Evolutionary conservation across 2,888 invertebrate genomes (phyloP).

Genomic region (Lithosia quadra): DNA sequence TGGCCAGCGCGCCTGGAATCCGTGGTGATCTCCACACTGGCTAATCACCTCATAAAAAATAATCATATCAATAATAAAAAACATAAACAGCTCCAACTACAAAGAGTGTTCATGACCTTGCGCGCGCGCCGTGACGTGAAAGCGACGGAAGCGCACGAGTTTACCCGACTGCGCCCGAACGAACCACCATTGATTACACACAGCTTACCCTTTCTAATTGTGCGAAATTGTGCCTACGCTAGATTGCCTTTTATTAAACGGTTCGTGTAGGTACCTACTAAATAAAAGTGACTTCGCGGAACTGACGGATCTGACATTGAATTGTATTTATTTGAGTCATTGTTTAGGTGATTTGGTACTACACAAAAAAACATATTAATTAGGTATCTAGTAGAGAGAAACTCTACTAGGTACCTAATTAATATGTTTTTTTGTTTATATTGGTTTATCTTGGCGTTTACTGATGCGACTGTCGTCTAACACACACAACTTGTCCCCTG

Average conservation of each 20-base stretch:
- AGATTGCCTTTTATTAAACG: constrained; percentile 15
- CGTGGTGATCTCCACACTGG: no score
- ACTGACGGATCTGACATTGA: background rate
- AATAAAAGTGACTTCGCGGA: background rate
- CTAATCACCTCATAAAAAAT: background rate
- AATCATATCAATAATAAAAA: constrained; percentile 8
- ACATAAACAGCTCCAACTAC: constrained; percentile 19
- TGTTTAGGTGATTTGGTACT: no score
- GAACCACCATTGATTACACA: constrained; percentile 44
- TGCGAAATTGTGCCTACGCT: constrained; percentile 20
- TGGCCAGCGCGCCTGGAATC: no score
- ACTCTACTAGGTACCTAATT: background rate
- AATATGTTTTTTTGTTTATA: no score
- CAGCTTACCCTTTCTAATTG: constrained; percentile 31
- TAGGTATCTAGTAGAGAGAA: no score
- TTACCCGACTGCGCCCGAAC: constrained; percentile 37
- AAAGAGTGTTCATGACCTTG: constrained; percentile 52
- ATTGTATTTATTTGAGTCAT: background rate
- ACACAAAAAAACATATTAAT: no score
- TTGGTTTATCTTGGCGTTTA: no score
- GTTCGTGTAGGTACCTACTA: constrained; percentile 9
- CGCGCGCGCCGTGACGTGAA: constrained; percentile 57
- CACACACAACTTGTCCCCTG: no score
- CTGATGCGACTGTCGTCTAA: no score
- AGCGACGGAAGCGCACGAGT: constrained; percentile 50